Base-by-base conservation (phyloP, 1,140 invertebrate genomes). In the Zaprionus taronus region DNA sequence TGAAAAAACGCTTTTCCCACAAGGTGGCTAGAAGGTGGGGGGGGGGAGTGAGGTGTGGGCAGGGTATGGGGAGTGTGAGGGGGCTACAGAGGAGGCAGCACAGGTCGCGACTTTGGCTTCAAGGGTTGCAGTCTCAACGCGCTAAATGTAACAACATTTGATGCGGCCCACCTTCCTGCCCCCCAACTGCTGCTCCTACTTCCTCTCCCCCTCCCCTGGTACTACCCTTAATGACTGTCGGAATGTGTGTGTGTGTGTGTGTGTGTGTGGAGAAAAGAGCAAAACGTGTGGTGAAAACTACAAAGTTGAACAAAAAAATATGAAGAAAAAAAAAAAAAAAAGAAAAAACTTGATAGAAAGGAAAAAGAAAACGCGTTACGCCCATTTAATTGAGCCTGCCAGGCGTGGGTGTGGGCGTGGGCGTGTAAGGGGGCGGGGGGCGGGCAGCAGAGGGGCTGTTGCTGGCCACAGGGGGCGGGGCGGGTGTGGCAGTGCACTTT, bases 401-500 rank as follows among this genome's bases (percentile, higher is more conserved):
- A 22, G 31, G 24, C 31, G 2, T 51, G 34, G 17, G 36, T 26
- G 49, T 49, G 41, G 31, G 24, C 31, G 2, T 51, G 34, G 17
- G 36, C 31, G 49, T 49, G 41, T 57, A 20, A 14, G 17, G n/a
- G 22, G 31, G 5, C 31, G 5, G 44, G 58, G 63, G 47, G 26
- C 28, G 28, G 7, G 28, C 0, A 15, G 28, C 31, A 47, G 20
- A 47, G 20, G 11, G 41, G 68, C 36, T 38, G 36, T 34, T 31
- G 28, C 9, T 34, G 36, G 36, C 36, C 36, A 38, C 36, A 34
- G 58, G 17, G 5, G 12, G 56, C 41, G 17, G 5, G 12, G 56
- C 41, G 71, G 65, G 22, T 72, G 72, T 78, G 83, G 68, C 83
- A 87, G 65, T 86, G 83, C 83, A 86, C 83, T 86, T 86, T 87